Evolutionary conservation across 2,888 invertebrate genomes (phyloP).

Genomic region (Monochamus alternatus): DNA sequence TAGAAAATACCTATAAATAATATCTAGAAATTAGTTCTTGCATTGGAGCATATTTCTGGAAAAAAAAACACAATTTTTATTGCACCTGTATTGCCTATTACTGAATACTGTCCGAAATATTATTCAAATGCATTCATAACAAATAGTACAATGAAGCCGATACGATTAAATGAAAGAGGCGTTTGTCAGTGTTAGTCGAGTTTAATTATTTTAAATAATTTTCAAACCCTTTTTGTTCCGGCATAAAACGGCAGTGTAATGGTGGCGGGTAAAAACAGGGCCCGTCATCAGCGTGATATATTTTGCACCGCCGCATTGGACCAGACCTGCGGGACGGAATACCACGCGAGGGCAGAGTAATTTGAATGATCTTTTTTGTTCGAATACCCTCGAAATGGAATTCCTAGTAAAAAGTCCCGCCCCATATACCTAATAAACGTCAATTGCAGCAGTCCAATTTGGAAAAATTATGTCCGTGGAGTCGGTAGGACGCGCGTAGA

Average conservation of each 20-base stretch:
- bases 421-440: constrained; percentile 22
- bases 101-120: no score
- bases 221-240: background rate
- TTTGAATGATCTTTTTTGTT: constrained; percentile 20
- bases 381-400: constrained; percentile 16
- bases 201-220: constrained; percentile 12
- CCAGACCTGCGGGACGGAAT: constrained; percentile 16
- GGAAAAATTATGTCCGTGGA: constrained; percentile 19
- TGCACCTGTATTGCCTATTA: no score
- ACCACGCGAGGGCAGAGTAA: background rate
- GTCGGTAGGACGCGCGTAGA: background rate
- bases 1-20: no score
- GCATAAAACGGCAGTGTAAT: background rate
- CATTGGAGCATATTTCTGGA: no score
- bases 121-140: no score
- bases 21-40: no score
- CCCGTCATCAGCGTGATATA: constrained; percentile 33
- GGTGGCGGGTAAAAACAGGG: constrained; percentile 20
- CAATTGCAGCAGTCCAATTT: constrained; percentile 20
- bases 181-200: background rate
- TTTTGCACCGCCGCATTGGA: constrained; percentile 30
- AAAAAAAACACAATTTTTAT: no score
- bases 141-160: no score
- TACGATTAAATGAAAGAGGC: no score
- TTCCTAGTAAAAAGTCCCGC: constrained; percentile 13